Base-by-base conservation (phyloP, 2,113 vertebrate species). In the Heterotis niloticus region DNA sequence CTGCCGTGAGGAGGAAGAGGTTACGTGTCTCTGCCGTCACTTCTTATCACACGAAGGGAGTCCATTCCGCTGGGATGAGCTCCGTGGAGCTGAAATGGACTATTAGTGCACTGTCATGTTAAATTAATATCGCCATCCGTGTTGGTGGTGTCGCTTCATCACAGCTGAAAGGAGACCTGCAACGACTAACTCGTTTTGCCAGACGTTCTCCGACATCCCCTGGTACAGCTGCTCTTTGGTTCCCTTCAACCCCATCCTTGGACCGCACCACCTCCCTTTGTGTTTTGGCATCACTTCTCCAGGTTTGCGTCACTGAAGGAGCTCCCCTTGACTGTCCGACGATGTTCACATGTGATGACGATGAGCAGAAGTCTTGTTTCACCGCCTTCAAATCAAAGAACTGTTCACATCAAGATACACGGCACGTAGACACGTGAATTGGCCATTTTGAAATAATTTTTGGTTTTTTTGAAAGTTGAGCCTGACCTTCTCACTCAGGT, bases 21-120 rank as follows among this genome's bases (percentile, higher is more conserved):
- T 88, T 91, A 89, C 90, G 91, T 91, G 90, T 88, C 92, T 92
- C 86, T 93, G 88, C 88, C 91, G 91, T 93, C 93, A 93, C 89
- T 90, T 92, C 91, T 90, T 90, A 94, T 94, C 92, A 94, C 85
- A 88, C 89, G 88, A 87, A 91, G 92, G 93, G 94, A 90, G 65
- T 69, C 82, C 88, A 93, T 88, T 94, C 94, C 91, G 95, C 94
- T 94, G 94, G 96, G 95, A 96, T 93, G 91, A 91, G 92, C 89
- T 89, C 88, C 88, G 90, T 92, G 91, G 94, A 95, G 93, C 89
- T 88, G 87, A 94, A 95, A 91, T 92, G 89, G 91, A 92, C 91
- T 90, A 91, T 93, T 92, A 94, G 94, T 93, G 90, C 90, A 79
- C 89, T 91, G 93, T 91, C 90, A 94, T 93, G 93, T 92, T 90